Conservation (phyloP, 92 coral and sea anemone genomes). For the Porites cylindrica region DNA sequence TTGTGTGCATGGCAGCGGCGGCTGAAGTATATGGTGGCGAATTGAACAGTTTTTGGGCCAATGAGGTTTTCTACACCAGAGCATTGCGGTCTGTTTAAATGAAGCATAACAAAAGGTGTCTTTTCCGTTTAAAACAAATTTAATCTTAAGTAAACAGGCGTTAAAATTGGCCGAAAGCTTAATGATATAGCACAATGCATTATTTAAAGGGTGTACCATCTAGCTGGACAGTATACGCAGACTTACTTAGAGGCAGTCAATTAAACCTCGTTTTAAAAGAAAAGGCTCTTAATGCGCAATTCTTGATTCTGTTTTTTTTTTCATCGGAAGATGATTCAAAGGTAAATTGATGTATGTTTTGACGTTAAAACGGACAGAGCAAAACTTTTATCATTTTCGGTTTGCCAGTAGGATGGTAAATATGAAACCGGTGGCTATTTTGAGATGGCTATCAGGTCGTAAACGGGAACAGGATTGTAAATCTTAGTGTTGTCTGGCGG, state of each 20-base stretch:
- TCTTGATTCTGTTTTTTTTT: not conserved
- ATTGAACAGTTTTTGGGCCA: not conserved
- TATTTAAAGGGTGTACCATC: not conserved
- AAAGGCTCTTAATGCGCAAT: not conserved
- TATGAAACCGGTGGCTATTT: not conserved
- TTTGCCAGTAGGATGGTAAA: not conserved
- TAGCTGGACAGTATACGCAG: not conserved
- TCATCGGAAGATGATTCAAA: not conserved
- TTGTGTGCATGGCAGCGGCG: constrained; percentile 20
- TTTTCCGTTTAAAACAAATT: not conserved
- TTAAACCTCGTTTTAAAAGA: not conserved
- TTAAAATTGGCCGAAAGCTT: not conserved
- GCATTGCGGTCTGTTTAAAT: not conserved
- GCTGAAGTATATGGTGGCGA: not conserved
- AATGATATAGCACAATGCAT: constrained; percentile 19
- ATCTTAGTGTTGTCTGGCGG: no score
- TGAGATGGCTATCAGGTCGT: no score
- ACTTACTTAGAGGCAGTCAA: not conserved
- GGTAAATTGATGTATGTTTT: not conserved
- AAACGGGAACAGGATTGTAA: no score
- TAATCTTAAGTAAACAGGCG: constrained; percentile 10
- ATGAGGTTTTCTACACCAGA: not conserved
- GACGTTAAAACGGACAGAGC: not conserved
- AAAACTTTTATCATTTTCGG: not conserved
- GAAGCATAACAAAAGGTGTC: constrained; percentile 15